A percentile compares a stretch with the other conserved stretches of the same genome.
phyloP scores from a whole-genome alignment of 2,797 vertebrate species.

The Acanthiza pusilla region DNA sequence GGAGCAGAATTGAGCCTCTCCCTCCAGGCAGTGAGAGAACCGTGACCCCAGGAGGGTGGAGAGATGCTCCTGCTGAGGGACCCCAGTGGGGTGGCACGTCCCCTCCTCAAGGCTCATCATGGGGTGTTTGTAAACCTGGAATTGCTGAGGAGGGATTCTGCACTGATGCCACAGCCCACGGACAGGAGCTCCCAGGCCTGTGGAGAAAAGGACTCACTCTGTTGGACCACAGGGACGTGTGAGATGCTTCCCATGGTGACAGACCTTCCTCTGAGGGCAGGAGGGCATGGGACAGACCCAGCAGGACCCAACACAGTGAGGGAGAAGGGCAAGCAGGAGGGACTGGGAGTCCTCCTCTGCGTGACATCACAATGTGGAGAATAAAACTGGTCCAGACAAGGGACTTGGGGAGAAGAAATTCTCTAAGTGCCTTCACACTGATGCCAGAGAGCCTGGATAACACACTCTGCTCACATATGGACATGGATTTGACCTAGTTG shows the following conservation, averaged over 20 bases:
- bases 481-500: neutral
- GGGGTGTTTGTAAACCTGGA: neutral
- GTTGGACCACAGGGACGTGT: neutral
- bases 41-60: neutral
- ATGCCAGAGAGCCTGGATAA: neutral
- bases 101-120: neutral
- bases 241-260: neutral
- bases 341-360: neutral
- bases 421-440: neutral
- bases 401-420: neutral
- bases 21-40: neutral
- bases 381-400: neutral
- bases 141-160: neutral
- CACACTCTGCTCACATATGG: neutral
- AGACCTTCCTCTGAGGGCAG: neutral
- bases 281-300: neutral
- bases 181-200: too few species aligned
- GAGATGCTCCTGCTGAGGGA: neutral
- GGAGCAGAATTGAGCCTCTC: neutral
- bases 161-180: fast-evolving
- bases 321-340: neutral
- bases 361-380: neutral
- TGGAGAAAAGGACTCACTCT: neutral
- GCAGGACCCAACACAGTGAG: neutral
- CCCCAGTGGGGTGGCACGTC: fast-evolving